Evolutionary conservation across 37 sponge, comb jelly and placozoan genomes (phyloP).

Genomic region (Bolinopsis microptera): DNA sequence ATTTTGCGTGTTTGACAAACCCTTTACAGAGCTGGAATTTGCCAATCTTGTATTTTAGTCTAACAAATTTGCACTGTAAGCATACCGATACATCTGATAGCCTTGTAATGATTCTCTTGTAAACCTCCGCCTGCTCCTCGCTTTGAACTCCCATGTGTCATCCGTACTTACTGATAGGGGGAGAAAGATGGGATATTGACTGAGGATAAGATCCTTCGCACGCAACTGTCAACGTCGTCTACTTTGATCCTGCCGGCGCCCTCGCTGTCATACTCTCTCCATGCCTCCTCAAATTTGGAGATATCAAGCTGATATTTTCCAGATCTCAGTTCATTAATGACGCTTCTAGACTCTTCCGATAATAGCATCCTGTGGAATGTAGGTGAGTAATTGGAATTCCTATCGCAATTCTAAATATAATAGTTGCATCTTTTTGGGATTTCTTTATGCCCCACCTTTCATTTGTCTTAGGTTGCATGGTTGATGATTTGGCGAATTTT

Average conservation of each 20-base stretch:
- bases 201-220: not conserved
- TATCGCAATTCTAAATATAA: not conserved
- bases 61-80: not conserved
- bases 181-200: not conserved
- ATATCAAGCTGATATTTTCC: not conserved
- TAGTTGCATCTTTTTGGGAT: too few relatives aligned
- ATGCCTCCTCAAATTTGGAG: not conserved
- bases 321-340: slow-evolving; percentile 31
- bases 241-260: not conserved
- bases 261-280: not conserved
- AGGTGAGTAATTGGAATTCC: not conserved
- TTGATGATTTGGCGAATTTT: too few relatives aligned
- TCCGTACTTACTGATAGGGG: slow-evolving; percentile 23
- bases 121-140: too few relatives aligned
- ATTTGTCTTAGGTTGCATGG: too few relatives aligned
- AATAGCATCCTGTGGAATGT: not conserved
- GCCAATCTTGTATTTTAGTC: not conserved
- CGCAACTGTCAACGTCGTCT: not conserved
- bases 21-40: not conserved
- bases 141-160: not conserved
- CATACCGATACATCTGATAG: not conserved
- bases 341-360: not conserved
- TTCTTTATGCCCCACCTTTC: too few relatives aligned
- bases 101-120: not conserved
- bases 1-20: not conserved